Evolutionary conservation across 2,797 vertebrate genomes (phyloP).

Genomic region (Notoglanidium macrostoma): DNA sequence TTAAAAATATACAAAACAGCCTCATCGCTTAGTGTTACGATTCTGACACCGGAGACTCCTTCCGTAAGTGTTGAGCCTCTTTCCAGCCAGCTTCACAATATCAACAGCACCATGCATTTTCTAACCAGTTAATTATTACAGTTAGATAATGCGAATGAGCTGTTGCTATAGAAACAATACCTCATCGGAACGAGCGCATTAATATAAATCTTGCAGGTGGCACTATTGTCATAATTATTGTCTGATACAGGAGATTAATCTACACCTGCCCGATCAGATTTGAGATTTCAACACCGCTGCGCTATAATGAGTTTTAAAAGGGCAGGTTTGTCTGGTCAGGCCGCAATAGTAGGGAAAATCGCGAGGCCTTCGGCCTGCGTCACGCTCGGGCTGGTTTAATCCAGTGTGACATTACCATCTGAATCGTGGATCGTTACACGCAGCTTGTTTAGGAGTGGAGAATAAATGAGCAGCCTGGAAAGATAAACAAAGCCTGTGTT

Average conservation of each 20-base stretch:
- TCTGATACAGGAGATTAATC: not conserved
- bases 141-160: not conserved
- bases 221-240: not conserved
- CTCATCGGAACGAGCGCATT: not conserved
- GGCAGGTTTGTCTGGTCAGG: constrained; percentile 8
- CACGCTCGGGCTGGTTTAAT: constrained; percentile 18
- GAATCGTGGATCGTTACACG: constrained; percentile 29
- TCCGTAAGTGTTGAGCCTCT: not conserved
- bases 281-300: not conserved
- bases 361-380: not conserved
- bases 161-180: not conserved
- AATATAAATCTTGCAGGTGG: not conserved
- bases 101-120: not conserved
- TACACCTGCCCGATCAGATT: not conserved
- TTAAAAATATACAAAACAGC: not conserved
- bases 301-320: constrained; percentile 12
- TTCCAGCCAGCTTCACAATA: not conserved
- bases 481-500: constrained; percentile 49
- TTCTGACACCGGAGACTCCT: not conserved
- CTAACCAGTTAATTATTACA: not conserved
- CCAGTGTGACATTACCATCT: constrained; percentile 28
- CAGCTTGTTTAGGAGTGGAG: constrained; percentile 32
- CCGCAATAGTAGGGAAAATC: not conserved
- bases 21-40: too few relatives aligned
- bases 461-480: constrained; percentile 48